These are phyloP conservation scores for Drosophila monieri DNA, from an alignment of 2,888 invertebrate species.

Conservation along the genomic window DNA sequence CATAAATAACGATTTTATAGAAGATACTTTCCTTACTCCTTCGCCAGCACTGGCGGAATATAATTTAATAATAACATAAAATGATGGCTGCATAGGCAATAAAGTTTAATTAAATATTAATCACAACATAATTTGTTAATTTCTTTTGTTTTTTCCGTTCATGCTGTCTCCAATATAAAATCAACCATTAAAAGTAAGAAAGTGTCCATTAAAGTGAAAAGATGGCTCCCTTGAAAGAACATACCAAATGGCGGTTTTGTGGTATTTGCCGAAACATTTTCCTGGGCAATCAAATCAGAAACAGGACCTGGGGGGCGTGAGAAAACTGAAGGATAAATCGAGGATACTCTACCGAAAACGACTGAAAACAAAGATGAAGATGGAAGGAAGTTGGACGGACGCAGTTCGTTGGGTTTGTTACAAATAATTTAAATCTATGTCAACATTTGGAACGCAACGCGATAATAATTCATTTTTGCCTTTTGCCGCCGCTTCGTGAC, in stretches of 20 bases:
- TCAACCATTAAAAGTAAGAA: not conserved
- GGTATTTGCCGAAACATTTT: slow-evolving; percentile 35
- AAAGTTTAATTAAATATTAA: slow-evolving; percentile 4
- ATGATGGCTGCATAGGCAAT: slow-evolving; percentile 7
- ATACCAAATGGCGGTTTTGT: slow-evolving; percentile 22
- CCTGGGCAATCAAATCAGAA: slow-evolving; percentile 65
- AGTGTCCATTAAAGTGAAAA: slow-evolving; percentile 4
- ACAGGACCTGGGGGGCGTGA: slow-evolving; percentile 24
- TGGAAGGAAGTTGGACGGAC: slow-evolving; percentile 4
- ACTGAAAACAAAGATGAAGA: not conserved
- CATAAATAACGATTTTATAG: slow-evolving; percentile 12
- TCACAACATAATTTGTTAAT: slow-evolving; percentile 1
- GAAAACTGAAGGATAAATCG: slow-evolving; percentile 19
- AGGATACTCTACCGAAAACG: too few relatives aligned
- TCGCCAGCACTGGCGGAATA: slow-evolving; percentile 9
- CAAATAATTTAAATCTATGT: slow-evolving; percentile 79
- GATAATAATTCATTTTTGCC: slow-evolving; percentile 77
- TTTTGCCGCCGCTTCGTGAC: slow-evolving; percentile 68
- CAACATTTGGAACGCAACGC: slow-evolving; percentile 65
- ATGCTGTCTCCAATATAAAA: not conserved
- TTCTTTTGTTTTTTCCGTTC: not conserved
- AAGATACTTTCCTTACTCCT: not conserved
- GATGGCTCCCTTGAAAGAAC: slow-evolving; percentile 16
- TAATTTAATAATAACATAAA: slow-evolving; percentile 19
- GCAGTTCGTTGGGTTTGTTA: slow-evolving; percentile 73